Evolutionary conservation across 2,113 vertebrate genomes (phyloP).

Genomic region (Hemichromis elongatus): DNA sequence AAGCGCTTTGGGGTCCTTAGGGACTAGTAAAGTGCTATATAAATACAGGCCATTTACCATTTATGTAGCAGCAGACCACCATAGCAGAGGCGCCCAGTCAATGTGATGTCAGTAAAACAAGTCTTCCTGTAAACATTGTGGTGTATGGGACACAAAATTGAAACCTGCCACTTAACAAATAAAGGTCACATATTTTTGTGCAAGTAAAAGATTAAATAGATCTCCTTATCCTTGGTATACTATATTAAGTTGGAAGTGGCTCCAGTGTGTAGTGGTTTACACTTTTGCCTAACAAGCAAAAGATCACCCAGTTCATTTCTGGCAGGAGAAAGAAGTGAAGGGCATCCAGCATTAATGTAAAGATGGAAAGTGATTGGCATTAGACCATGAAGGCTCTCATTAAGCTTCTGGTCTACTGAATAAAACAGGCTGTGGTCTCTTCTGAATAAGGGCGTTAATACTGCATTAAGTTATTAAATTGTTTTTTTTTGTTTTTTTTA

Average conservation of each 20-base stretch:
- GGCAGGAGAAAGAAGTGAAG: neutral
- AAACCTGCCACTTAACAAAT: neutral
- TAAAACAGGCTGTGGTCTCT: conserved; percentile 20
- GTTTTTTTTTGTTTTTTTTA: neutral
- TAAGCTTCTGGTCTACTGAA: conserved; percentile 39
- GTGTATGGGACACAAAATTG: neutral
- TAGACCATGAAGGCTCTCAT: conserved; percentile 19
- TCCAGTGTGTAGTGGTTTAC: neutral
- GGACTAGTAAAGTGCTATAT: no score
- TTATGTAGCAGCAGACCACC: neutral
- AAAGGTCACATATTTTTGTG: neutral
- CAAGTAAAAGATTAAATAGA: neutral
- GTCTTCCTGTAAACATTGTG: neutral
- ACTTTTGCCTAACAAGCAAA: neutral
- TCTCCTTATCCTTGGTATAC: neutral
- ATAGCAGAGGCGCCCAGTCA: neutral
- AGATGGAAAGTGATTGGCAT: conserved; percentile 18
- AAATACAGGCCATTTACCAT: no score
- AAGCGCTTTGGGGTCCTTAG: no score
- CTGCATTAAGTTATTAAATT: neutral
- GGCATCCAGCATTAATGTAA: neutral
- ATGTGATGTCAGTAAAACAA: neutral
- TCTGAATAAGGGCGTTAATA: neutral
- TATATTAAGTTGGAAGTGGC: neutral
- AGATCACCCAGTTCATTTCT: neutral